Percentiles rank a stretch among this genome's conserved stretches.
phyloP scores from a whole-genome alignment of 2,888 invertebrate genomes.

The Lissonota sp. region DNA sequence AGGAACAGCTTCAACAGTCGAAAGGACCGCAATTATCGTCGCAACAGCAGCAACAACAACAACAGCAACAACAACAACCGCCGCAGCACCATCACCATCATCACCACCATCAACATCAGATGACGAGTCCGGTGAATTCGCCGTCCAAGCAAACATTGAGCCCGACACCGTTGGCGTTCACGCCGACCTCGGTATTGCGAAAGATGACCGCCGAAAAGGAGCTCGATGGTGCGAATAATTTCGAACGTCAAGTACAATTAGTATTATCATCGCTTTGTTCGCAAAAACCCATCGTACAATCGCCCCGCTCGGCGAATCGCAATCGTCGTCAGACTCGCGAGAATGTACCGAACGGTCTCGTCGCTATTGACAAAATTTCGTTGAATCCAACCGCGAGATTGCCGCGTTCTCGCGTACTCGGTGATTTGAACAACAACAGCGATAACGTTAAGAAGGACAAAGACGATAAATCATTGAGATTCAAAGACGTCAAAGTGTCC shows the following conservation, averaged over 20 bases:
- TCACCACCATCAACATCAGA: slow-evolving; percentile 74
- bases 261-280: slow-evolving; percentile 45
- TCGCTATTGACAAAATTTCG: slow-evolving; percentile 8
- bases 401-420: slow-evolving; percentile 40
- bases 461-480: slow-evolving; percentile 69
- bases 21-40: slow-evolving; percentile 76
- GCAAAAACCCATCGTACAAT: slow-evolving; percentile 26
- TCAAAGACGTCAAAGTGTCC: slow-evolving; percentile 60
- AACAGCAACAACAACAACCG: slow-evolving; percentile 87
- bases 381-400: slow-evolving; percentile 15
- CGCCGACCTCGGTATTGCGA: slow-evolving; percentile 96
- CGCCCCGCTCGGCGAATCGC: slow-evolving; percentile 19
- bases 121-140: slow-evolving; percentile 79
- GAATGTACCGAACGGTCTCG: slow-evolving; percentile 31
- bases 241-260: slow-evolving; percentile 73
- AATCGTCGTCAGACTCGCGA: slow-evolving; percentile 55
- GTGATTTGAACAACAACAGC: slow-evolving; percentile 56
- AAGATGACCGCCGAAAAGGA: slow-evolving; percentile 98
- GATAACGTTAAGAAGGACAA: slow-evolving; percentile 34
- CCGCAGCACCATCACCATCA: slow-evolving; percentile 73
- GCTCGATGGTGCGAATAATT: slow-evolving; percentile 85
- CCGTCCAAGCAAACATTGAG: slow-evolving; percentile 85
- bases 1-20: slow-evolving; percentile 85
- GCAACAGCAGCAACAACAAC: slow-evolving; percentile 69
- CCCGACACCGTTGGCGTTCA: slow-evolving; percentile 93